phyloP scores from a whole-genome alignment of 1,140 invertebrate genomes.

The Bombus pascuorum region DNA sequence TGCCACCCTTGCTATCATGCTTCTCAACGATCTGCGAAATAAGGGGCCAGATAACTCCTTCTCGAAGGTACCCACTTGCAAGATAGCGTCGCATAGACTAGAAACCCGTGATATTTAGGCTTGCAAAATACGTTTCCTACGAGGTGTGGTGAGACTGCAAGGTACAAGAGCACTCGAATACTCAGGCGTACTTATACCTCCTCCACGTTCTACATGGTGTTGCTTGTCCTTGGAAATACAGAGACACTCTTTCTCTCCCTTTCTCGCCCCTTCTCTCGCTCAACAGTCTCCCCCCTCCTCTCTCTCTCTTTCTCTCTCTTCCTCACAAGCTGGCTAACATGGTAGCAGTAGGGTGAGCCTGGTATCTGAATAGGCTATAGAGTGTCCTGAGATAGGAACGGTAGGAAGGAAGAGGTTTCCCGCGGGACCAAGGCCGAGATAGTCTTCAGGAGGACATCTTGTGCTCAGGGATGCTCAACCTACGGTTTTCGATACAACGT shows the following conservation, averaged over 20 bases:
- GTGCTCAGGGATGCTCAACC: slow-evolving; percentile 75
- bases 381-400: slow-evolving; percentile 81
- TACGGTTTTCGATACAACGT: slow-evolving; percentile 57
- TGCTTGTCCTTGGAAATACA: slow-evolving; percentile 73
- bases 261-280: slow-evolving; percentile 1
- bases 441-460: slow-evolving; percentile 81
- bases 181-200: slow-evolving; percentile 70
- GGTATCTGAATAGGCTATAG: slow-evolving; percentile 81
- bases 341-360: slow-evolving; percentile 74
- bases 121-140: slow-evolving; percentile 76
- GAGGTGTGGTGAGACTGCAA: slow-evolving; percentile 58
- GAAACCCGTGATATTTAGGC: slow-evolving; percentile 72
- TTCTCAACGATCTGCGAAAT: slow-evolving; percentile 64
- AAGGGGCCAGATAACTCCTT: slow-evolving; percentile 63
- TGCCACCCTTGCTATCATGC: slow-evolving; percentile 42
- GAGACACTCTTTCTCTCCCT: slow-evolving; percentile 48
- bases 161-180: slow-evolving; percentile 72
- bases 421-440: slow-evolving; percentile 80
- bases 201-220: slow-evolving; percentile 57
- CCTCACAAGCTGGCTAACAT: slow-evolving; percentile 70
- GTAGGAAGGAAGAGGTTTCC: slow-evolving; percentile 79
- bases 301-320: slow-evolving; percentile 10
- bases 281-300: slow-evolving; percentile 22
- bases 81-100: slow-evolving; percentile 53
- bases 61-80: slow-evolving; percentile 47